Conservation (phyloP, 2,797 vertebrate species). For the Lacerta bilineata region DNA sequence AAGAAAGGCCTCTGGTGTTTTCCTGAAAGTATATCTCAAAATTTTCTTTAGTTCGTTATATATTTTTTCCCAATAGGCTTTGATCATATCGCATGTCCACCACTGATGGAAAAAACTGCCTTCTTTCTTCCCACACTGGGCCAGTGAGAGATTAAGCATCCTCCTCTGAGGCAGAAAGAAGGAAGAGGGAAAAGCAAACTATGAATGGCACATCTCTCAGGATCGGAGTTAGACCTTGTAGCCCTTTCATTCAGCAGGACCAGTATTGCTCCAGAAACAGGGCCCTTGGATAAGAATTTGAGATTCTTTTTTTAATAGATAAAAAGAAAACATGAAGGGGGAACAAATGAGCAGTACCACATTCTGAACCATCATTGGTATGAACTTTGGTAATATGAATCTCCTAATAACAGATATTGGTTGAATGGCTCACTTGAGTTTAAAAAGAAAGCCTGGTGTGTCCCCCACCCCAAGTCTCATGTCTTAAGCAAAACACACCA, state of each 20-base stretch:
- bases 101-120: no score
- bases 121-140: no score
- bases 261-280: neutral
- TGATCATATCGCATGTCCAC: no score
- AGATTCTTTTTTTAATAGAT: neutral
- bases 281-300: neutral
- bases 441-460: neutral
- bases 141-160: neutral
- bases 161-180: neutral
- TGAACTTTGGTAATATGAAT: neutral
- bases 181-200: fast-evolving
- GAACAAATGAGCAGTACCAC: neutral
- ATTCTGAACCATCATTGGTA: neutral
- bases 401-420: neutral
- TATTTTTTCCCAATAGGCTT: no score
- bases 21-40: no score
- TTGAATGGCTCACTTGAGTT: neutral
- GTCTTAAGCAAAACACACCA: neutral
- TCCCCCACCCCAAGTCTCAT: no score
- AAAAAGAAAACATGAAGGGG: neutral
- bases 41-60: no score
- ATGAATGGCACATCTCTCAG: neutral
- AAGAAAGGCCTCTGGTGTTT: no score
- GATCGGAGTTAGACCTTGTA: neutral
- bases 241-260: neutral